phyloP scores from a whole-genome alignment of 2,888 invertebrate species.

The Apamea monoglypha region DNA sequence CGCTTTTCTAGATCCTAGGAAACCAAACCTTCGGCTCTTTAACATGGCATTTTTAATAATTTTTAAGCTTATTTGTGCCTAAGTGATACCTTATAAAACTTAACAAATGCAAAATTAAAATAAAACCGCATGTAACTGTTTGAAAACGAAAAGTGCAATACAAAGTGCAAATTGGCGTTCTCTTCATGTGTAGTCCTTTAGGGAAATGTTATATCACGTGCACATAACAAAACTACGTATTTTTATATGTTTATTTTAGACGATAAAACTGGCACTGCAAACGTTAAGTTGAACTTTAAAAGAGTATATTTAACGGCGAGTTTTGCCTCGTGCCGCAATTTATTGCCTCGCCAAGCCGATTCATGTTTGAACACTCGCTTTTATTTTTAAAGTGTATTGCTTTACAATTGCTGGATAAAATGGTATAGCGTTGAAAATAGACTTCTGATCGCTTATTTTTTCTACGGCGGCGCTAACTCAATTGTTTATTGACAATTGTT shows the following conservation, averaged over 20 bases:
- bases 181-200: constrained; percentile 65
- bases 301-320: constrained; percentile 70
- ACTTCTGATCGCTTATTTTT: constrained; percentile 63
- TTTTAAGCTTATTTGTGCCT: background rate
- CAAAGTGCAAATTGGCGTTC: constrained; percentile 64
- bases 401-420: constrained; percentile 68
- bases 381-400: constrained; percentile 72
- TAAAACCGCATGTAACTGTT: constrained; percentile 42
- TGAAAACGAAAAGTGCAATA: constrained; percentile 59
- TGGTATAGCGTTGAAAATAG: constrained; percentile 59
- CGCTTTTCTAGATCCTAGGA: background rate
- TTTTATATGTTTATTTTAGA: constrained; percentile 71
- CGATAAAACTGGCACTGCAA: constrained; percentile 70
- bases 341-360: constrained; percentile 72
- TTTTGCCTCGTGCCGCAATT: constrained; percentile 70
- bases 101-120: constrained; percentile 27
- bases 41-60: background rate
- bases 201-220: constrained; percentile 70
- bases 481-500: constrained; percentile 62
- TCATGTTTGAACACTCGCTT: constrained; percentile 71
- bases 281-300: constrained; percentile 74
- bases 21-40: background rate
- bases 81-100: background rate
- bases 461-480: constrained; percentile 40
- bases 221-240: constrained; percentile 63